Evolutionary conservation across 2,113 vertebrate species (phyloP), one percentile per base, ranked within the genome.

Genomic region (Cynopterus brachyotis): DNA sequence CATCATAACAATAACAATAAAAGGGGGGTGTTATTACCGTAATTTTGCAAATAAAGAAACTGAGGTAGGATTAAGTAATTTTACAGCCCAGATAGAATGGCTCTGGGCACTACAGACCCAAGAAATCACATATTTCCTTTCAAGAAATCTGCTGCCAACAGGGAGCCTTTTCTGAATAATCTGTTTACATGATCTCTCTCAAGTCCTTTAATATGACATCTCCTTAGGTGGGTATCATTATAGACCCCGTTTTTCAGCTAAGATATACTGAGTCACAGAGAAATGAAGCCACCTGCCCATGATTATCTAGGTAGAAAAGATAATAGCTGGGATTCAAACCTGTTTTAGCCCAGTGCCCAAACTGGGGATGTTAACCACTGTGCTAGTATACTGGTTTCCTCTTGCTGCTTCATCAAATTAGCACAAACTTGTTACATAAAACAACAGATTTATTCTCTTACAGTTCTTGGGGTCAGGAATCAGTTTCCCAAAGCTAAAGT

Each of bases 281-380:
- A 78, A 78, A 47, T 17, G 7, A n/a, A 81, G 62, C 47, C 55
- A 22, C 32, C 42, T 42, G 60, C 16, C 45, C 37, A 1, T 40
- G 80, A 40, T 10, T 53, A 12, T 4, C 4, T 64, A 69, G 9
- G 28, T 85, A 86, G 73, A 5, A 62, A 37, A 85, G 22, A 32
- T 2, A 35, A n/a, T 1, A 82, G 45, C 55, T 64, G 40, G 22
- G 17, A 50, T 64, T 42, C 45, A 50, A n/a, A 53, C 24, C 47
- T n/a, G 0, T n/a, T 50, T 69, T 11, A 1, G 9, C 2, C 30
- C 5, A 4, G 22, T 3, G 40, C 73, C 35, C 3, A 89, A 26
- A 42, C 32, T 35, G 0, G 0, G 3, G 69, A 62, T 9, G 26
- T 6, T 32, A 32, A 7, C 11, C 5, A 6, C 24, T 12, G 0